Base-by-base conservation (phyloP, 2,888 invertebrate species). In the Hypsopygia costalis region DNA sequence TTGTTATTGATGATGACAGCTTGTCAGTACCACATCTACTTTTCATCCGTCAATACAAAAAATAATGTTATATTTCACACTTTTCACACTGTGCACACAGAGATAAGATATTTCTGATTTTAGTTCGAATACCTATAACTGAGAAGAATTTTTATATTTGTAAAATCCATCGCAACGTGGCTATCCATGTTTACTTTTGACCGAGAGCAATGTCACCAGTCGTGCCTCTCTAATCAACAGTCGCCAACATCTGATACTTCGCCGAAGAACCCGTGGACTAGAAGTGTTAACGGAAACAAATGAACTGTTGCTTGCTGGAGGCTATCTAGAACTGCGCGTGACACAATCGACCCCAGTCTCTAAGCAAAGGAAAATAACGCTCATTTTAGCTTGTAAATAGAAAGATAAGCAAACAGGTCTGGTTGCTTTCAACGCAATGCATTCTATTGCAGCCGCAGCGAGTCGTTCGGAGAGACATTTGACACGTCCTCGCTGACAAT, bases 231-330 rank as follows among this genome's bases (percentile, higher is more conserved):
- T 68, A 83, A 85, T 85, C 77, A 81, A 63, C 56, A 59, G 55
- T 55, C 22, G 11, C 68, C 62, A 75, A 77, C 78, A 78, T 75
- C 64, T 72, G 73, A 82, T 81, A 83, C 75, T 76, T 74, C 68
- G 57, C 62, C 70, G 69, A 72, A 78, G 77, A 77, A 68, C 65
- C 65, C 62, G 57, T 64, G 61, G 68, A 67, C 68, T 68, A 74
- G 75, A 76, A 79, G 77, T 78, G 77, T 66, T 80, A 81, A 83
- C 78, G 81, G 81, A 83, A 83, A 82, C 75, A 82, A 83, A 82
- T 83, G 77, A 82, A 79, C 81, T 79, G 75, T 76, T 72, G 64
- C 75, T 68, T 63, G 69, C 69, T 75, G 72, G 74, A 75, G 69
- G 63, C 69, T 78, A 71, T 77, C 72, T 76, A 60, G 68, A 52